phyloP scores from a whole-genome alignment of 2,113 vertebrate species.

The Antigone vipio region DNA sequence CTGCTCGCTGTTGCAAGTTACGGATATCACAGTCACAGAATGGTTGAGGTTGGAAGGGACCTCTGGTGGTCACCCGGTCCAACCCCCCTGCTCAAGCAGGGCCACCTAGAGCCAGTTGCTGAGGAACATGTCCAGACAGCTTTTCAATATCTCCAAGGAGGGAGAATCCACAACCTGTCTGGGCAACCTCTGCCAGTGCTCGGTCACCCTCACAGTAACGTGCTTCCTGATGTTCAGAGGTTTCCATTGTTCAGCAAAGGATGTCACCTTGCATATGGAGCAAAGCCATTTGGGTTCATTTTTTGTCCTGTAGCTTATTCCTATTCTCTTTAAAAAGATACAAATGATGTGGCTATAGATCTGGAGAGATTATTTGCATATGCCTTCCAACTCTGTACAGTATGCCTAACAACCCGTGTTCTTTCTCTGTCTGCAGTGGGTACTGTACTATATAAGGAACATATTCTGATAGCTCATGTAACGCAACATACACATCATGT shows the following conservation, averaged over 20 bases:
- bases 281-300: background rate
- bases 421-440: background rate
- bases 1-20: background rate
- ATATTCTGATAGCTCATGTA: constrained; percentile 39
- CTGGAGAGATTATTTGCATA: background rate
- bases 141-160: background rate
- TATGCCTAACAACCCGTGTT: background rate
- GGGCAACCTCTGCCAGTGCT: background rate
- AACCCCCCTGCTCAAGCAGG: background rate
- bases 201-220: fast-evolving
- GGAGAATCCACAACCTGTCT: background rate
- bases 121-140: background rate
- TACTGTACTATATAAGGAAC: background rate
- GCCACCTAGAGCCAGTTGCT: background rate
- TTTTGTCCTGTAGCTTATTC: background rate
- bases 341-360: background rate
- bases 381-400: background rate
- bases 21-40: background rate
- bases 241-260: background rate
- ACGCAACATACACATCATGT: constrained; percentile 20
- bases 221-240: background rate
- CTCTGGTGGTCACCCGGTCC: background rate
- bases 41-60: background rate
- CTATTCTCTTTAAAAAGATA: background rate
- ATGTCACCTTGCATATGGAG: background rate